Evolutionary conservation across 2,797 vertebrate genomes (phyloP), one percentile per base, ranked within the genome.

Genomic region (Rhabdomys pumilio): DNA sequence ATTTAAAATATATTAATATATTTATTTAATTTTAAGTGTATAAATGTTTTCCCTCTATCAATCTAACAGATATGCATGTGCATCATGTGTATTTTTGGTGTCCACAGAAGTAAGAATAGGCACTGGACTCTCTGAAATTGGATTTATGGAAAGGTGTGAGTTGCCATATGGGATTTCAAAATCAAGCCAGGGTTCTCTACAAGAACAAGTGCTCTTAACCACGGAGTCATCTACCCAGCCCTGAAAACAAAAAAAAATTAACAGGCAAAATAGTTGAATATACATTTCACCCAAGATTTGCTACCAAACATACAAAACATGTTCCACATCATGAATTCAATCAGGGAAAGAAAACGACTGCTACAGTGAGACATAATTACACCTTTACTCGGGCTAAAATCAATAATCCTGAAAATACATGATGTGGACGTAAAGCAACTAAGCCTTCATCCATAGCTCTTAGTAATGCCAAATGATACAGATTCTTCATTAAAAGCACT

Each of bases 271-370:
- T 88, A 80, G 11, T 90, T 94, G 41, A 83, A 72, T 67, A 80
- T 50, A 77, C 22, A 90, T 75, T 96, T 80, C 24, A 57, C 34
- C 61, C 81, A 95, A 87, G 61, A 83, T 73, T 73, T 82, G 50
- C 91, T 90, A 59, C 19, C 86, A 90, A 95, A 41, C 44, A 88
- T 76, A 93, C 57, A 57, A 89, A 76, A 65, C 13, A 63, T 50
- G 31, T n/a, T 77, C 29, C 47, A 65, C 47, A 34, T 13, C 38
- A 31, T 79, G 44, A 89, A 31, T 92, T 92, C 76, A 95, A 50
- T 90, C 57, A 41, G 61, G 47, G 63, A 75, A 34, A 57, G 19
- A 82, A 86, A 81, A 73, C 89, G 73, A 83, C 31, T 11, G 15
- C 19, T 34, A 80, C 29, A 65, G 41, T 57, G 31, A 94, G 57